Conservation (phyloP, 2,797 vertebrate genomes). For the Anguilla marmorata region DNA sequence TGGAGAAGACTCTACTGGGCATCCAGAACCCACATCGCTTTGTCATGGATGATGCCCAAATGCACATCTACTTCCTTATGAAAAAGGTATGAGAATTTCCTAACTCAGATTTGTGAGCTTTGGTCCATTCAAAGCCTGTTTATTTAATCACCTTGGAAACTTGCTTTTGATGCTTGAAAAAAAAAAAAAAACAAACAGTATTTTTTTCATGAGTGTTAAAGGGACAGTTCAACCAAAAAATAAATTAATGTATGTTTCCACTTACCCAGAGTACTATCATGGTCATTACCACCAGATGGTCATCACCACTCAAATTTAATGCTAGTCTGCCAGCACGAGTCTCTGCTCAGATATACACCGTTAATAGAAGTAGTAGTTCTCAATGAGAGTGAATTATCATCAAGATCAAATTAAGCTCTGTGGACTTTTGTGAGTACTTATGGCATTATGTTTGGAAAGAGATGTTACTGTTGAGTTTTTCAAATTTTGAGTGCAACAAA, state of each 20-base stretch:
- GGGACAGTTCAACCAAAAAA: background rate
- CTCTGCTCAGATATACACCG: too few relatives aligned
- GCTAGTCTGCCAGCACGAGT: too few relatives aligned
- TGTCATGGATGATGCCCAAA: constrained; percentile 86
- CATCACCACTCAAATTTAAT: too few relatives aligned
- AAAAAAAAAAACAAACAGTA: background rate
- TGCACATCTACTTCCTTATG: constrained; percentile 97
- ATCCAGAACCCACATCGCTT: constrained; percentile 83
- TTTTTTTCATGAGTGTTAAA: background rate
- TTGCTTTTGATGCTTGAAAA: background rate
- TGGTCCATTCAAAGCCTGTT: background rate
- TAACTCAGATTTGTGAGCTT: background rate
- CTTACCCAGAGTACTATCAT: too few relatives aligned
- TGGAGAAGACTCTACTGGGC: constrained; percentile 85
- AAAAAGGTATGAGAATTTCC: constrained; percentile 80
- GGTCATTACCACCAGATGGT: too few relatives aligned
- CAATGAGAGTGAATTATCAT: too few relatives aligned
- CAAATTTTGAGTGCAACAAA: too few relatives aligned
- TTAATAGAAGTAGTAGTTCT: too few relatives aligned
- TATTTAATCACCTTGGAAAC: background rate
- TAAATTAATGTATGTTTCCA: background rate
- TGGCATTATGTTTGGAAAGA: too few relatives aligned
- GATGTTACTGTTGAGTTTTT: too few relatives aligned
- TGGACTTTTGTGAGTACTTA: too few relatives aligned
- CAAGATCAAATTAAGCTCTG: too few relatives aligned